Base-by-base conservation (phyloP, 2,797 vertebrate genomes). In the Myoxocephalus aenaeus region DNA sequence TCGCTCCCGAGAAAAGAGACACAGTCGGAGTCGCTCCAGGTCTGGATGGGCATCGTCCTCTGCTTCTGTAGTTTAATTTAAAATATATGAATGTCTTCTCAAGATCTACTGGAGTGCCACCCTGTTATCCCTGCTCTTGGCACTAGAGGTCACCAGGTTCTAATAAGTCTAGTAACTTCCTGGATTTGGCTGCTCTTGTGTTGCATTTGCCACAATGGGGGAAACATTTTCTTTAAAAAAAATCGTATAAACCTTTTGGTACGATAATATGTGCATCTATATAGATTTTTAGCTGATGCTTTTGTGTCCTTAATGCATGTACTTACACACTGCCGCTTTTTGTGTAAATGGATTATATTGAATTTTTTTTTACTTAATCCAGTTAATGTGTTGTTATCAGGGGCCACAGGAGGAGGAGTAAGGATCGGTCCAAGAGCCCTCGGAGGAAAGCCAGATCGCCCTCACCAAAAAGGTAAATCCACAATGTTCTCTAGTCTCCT, bases 11-110 rank as follows among this genome's bases (percentile, higher is more conserved):
- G 97, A 98, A 62, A 93, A 87, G 17, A 90, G 88, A 36, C 96
- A 73, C 48, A 97, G 96, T 75, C 94, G 91, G 77, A 98, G 97
- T 87, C 95, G 92, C 36, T 97, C 97, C 38, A 96, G 96, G 98
- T 99, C 42, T 80, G 32, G 32, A 32, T 5, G 32, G 32, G 32
- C 32, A 32, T 4, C 32, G 32, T 32, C 32, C 3, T 32, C 5
- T 32, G 32, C 32, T 2, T 32, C 32, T 32, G 32, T 32, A 4
- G 3, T 32, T 32, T 32, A 32, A 32, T 44, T n/a, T 14, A 6
- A 72, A 15, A 17, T 44, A 3, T 40, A 15, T 36, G 7, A 27
- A 61, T 32, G 7, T 62, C 2, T 38, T 40, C 15, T 17, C 8
- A 15, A 15, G 42, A 38, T 54, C 27, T 50, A 3, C 34, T 38